Base-by-base conservation (phyloP, 2,113 vertebrate species). In the Mirza zaza region DNA sequence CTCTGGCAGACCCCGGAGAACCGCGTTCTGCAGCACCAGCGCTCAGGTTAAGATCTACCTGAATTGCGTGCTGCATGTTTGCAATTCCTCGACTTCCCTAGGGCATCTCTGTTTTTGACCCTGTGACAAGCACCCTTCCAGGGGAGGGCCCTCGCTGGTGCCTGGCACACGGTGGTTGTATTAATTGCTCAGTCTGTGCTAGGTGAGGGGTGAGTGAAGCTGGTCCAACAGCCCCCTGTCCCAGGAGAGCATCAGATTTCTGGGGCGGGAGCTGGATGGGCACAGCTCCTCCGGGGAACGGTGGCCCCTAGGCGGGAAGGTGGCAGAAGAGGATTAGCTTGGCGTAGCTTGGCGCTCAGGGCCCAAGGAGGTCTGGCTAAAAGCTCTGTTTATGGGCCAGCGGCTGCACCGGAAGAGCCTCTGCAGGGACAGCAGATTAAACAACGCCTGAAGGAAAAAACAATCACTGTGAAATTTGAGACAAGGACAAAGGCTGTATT, bases 381-480 rank as follows among this genome's bases (percentile, higher is more conserved):
- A 50, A 59, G 75, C 29, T 34, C 0, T 34, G 79, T 70, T 89
- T 52, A 5, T 6, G 25, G 63, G 42, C 34, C 63, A 36, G 82
- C 34, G 7, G 71, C 86, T 77, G 34, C 32, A 15, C 34, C 4
- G 0, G 14, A 18, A 34, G 52, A 50, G 59, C 36, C 90, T 27
- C 32, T 25, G 27, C 90, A 8, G 90, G 67, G 42, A 32, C 57
- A 21, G 14, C 0, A 0, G 82, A 45, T 90, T 71, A 71, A 76
- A 81, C 45, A 52, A 3, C 2, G 1, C 79, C 87, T 34, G 1
- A n/a, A 42, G 63, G 94, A 34, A 57, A 32, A 89, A 48, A 29
- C 63, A 52, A 6, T 87, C 3, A 39, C 79, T 18, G 25, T 92
- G 90, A 92, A 97, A 95, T 63, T 6, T 6, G 70, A 96, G 94